Base-by-base conservation (phyloP, 2,797 vertebrate genomes). In the Basileuterus tristriatus region DNA sequence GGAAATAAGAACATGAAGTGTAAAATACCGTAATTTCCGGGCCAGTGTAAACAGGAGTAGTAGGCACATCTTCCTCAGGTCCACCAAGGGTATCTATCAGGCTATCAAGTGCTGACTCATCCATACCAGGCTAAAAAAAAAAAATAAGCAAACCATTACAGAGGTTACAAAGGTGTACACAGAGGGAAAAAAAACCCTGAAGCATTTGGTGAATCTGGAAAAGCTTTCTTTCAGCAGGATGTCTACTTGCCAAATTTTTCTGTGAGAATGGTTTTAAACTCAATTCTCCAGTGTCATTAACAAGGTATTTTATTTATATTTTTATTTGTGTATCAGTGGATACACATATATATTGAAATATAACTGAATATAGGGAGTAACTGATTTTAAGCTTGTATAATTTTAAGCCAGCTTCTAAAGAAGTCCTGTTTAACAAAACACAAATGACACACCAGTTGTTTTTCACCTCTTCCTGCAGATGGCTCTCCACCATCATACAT, bases 61-160 rank as follows among this genome's bases (percentile, higher is more conserved):
- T 41, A 37, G 97, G 95, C 8, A 83, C 67, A 15, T 94, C 87
- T 80, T 95, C 93, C 83, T 97, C 97, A 87, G 94, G 95, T 83
- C 72, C 93, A 72, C 96, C 97, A 24, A 98, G 96, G 11, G 96
- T 97, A 69, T 97, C 97, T 95, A 98, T 93, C 30, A 98, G 89
- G 83, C 96, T 96, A 39, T 98, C 98, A 71, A 98, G 95, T 30
- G 98, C 98, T 27, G 96, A 81, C 36, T 86, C 86, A 90, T 98
- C 97, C 88, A 96, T 82, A 30, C 6, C 83, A 93, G 93, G 83
- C 98, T 98, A 16, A 52, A 97, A 39, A 39, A 39, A 36, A 97
- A 97, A 95, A 83, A 74, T 7, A 91, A 76, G 65, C 11, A 93
- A 50, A 68, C 2, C 30, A 50, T 69, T 37, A 64, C 0, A 50